These are phyloP conservation scores for Lochmaea capreae DNA, from an alignment of 2,888 invertebrate genomes.

Conservation along the genomic window DNA sequence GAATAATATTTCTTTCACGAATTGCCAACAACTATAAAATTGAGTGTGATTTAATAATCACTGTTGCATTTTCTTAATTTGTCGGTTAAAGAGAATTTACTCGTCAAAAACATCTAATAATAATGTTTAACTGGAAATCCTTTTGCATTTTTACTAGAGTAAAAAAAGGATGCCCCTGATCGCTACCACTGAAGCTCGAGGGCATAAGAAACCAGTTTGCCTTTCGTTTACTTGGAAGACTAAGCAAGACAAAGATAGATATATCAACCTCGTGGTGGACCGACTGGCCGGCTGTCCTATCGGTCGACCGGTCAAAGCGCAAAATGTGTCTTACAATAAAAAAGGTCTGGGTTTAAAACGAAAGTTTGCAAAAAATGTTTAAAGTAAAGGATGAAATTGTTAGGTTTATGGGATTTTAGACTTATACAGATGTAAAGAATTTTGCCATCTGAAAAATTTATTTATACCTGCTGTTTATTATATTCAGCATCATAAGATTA, in stretches of 20 bases:
- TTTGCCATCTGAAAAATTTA: no score
- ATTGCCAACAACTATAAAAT: no score
- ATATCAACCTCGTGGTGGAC: slow-evolving; percentile 17
- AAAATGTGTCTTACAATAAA: slow-evolving; percentile 3
- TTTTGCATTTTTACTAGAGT: neutral
- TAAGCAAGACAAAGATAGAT: slow-evolving; percentile 16
- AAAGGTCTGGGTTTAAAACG: slow-evolving; percentile 6
- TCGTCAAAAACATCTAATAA: neutral
- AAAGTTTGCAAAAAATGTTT: neutral
- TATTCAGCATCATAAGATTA: no score
- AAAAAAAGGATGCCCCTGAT: neutral
- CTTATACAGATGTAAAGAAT: no score
- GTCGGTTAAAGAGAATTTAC: no score
- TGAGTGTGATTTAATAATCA: no score
- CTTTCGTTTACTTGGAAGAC: slow-evolving; percentile 23
- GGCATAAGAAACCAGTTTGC: slow-evolving; percentile 22
- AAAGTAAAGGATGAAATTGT: neutral
- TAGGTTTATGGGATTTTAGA: neutral
- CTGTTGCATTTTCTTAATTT: neutral
- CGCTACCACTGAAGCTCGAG: neutral
- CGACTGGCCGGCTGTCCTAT: neutral
- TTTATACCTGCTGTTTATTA: no score
- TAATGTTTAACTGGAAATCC: neutral
- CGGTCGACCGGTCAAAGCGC: slow-evolving; percentile 11
- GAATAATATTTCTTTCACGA: no score